Percentiles rank a stretch among this genome's conserved stretches.
phyloP scores from a whole-genome alignment of 1,140 invertebrate species.

The Drosophila azteca region DNA sequence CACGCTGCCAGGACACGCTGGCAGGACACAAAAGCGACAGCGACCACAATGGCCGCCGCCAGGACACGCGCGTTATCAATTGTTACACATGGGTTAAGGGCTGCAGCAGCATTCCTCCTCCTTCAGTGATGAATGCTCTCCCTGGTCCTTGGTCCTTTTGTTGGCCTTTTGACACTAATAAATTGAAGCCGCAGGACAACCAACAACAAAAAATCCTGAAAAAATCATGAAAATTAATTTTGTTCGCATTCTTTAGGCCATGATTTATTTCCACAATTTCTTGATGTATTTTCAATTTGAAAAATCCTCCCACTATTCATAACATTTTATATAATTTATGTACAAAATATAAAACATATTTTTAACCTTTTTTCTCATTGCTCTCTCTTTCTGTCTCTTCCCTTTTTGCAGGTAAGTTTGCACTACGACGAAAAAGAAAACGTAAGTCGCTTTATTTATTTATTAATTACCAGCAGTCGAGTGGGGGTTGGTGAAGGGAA shows the following conservation, averaged over 20 bases:
- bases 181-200: slow-evolving; percentile 48
- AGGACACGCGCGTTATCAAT: slow-evolving; percentile 54
- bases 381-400: slow-evolving; percentile 19
- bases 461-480: slow-evolving; percentile 52
- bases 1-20: slow-evolving; percentile 28
- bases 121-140: slow-evolving; percentile 47
- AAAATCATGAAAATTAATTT: slow-evolving; percentile 58
- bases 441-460: slow-evolving; percentile 72
- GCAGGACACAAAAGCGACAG: slow-evolving; percentile 15
- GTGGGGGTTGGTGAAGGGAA: slow-evolving; percentile 5
- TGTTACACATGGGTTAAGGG: slow-evolving; percentile 40
- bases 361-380: too few species aligned
- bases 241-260: slow-evolving; percentile 23
- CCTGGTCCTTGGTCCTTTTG: slow-evolving; percentile 31
- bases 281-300: slow-evolving; percentile 53
- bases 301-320: slow-evolving; percentile 4
- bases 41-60: slow-evolving; percentile 28
- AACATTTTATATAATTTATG: slow-evolving; percentile 29
- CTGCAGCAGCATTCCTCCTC: not conserved
- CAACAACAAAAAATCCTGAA: slow-evolving; percentile 1
- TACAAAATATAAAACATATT: slow-evolving; percentile 25
- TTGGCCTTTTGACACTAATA: slow-evolving; percentile 65
- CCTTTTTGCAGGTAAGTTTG: slow-evolving; percentile 73
- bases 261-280: slow-evolving; percentile 61
- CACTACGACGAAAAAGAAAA: slow-evolving; percentile 80